A percentile compares a stretch with the other conserved stretches of the same genome.
phyloP scores from a whole-genome alignment of 2,113 vertebrate genomes.

The Lampris megalopsis region DNA sequence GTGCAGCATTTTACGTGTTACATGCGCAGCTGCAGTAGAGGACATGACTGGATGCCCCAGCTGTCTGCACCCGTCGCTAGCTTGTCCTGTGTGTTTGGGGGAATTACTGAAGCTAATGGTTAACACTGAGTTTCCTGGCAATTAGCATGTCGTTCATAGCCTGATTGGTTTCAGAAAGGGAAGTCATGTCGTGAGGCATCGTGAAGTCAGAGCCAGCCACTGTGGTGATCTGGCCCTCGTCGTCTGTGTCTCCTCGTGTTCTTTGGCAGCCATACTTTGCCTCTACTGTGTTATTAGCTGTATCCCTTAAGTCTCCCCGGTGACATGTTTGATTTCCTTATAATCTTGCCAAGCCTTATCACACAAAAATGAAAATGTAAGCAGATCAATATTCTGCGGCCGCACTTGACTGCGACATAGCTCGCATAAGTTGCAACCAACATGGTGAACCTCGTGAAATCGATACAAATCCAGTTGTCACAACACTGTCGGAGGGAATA shows the following conservation, averaged over 20 bases:
- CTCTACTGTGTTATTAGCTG: constrained; percentile 71
- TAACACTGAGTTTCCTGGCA: constrained; percentile 65
- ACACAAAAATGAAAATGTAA: constrained; percentile 15
- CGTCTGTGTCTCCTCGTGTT: constrained; percentile 41
- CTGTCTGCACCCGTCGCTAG: constrained; percentile 28
- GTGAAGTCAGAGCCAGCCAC: constrained; percentile 33
- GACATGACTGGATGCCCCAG: neutral
- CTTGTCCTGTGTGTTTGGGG: constrained; percentile 41
- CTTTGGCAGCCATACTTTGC: constrained; percentile 61
- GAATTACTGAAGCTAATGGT: constrained; percentile 51
- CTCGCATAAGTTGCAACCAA: no score
- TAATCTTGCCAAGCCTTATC: constrained; percentile 23
- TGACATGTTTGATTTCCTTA: constrained; percentile 26
- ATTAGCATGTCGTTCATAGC: constrained; percentile 64
- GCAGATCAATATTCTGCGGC: no score
- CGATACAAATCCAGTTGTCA: no score
- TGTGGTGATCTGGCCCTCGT: constrained; percentile 36
- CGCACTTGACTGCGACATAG: no score
- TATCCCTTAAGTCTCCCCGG: constrained; percentile 51
- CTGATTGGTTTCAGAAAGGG: constrained; percentile 73
- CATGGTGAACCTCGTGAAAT: no score
- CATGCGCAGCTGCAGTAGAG: neutral
- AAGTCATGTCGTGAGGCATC: constrained; percentile 58
- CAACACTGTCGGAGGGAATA: no score
- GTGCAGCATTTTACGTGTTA: constrained; percentile 13